Conservation (phyloP, 2,113 vertebrate genomes). For the Neogobius melanostomus region DNA sequence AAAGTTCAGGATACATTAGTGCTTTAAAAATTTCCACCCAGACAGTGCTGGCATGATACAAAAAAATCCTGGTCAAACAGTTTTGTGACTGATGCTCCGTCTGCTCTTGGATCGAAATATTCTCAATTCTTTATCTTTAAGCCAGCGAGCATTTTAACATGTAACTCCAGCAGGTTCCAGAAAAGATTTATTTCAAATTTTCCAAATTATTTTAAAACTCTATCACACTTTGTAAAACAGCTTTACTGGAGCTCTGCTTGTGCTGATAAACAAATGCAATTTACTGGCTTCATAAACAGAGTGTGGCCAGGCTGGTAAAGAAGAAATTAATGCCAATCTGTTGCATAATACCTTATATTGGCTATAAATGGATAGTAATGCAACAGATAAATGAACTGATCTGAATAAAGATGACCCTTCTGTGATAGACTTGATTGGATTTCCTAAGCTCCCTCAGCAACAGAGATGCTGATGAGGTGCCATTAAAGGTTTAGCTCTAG, state of each 20-base stretch:
- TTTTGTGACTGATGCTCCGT: conserved; percentile 35
- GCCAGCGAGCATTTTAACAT: conserved; percentile 36
- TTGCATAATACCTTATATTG: conserved; percentile 19
- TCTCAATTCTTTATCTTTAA: conserved; percentile 43
- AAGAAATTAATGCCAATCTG: conserved; percentile 3
- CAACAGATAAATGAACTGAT: background rate
- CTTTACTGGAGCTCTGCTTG: conserved; percentile 4
- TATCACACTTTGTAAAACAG: conserved; percentile 4
- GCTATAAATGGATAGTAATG: background rate
- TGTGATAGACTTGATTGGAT: conserved; percentile 4
- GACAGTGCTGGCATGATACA: conserved; percentile 4
- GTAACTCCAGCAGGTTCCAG: background rate
- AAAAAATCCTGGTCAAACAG: conserved; percentile 11
- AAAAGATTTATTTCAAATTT: conserved; percentile 45
- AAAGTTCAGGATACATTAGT: conserved; percentile 55
- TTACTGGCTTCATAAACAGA: conserved; percentile 3
- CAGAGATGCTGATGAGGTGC: conserved; percentile 10
- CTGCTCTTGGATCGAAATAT: conserved; percentile 25
- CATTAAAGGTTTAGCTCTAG: conserved; percentile 7
- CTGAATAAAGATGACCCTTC: conserved; percentile 16
- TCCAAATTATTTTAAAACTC: conserved; percentile 30
- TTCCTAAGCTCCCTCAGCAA: conserved; percentile 10
- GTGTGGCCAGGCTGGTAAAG: background rate
- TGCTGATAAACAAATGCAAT: conserved; percentile 11
- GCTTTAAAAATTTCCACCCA: conserved; percentile 24